Percentiles rank a stretch among this genome's conserved stretches.
These are phyloP conservation scores for Cynoglossus semilaevis DNA, from an alignment of 2,113 vertebrate genomes.

Conservation along the genomic window DNA sequence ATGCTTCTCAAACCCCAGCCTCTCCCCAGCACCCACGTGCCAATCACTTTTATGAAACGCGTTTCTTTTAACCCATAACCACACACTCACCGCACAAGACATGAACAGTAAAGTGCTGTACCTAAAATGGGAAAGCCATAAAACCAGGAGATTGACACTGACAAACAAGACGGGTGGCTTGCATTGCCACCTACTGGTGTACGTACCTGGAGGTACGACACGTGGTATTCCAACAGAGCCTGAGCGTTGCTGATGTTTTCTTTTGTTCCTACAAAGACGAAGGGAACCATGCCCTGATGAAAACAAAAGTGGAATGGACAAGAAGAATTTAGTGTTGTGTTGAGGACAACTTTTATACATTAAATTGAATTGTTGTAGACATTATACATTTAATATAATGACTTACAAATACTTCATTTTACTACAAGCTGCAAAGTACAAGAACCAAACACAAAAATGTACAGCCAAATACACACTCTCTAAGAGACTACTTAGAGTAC, in stretches of 20 bases:
- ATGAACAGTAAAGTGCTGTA: too few species aligned
- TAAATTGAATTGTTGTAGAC: too few species aligned
- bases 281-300: conserved; percentile 87
- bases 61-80: not conserved
- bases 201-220: conserved; percentile 88
- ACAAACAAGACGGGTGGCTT: not conserved
- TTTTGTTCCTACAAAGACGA: conserved; percentile 91
- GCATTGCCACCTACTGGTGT: conserved; percentile 30
- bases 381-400: too few species aligned
- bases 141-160: conserved; percentile 2
- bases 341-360: not conserved
- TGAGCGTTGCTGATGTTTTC: conserved; percentile 93
- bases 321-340: not conserved
- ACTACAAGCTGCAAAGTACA: not conserved
- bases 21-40: not conserved
- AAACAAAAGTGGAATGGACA: conserved; percentile 15
- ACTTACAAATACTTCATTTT: conserved; percentile 1
- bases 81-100: not conserved
- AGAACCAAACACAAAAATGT: conserved; percentile 12
- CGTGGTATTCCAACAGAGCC: conserved; percentile 89
- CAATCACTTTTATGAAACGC: conserved; percentile 8
- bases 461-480: conserved; percentile 17
- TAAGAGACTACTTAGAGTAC: conserved; percentile 8
- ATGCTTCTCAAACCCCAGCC: not conserved
- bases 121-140: not conserved